Percentiles rank a stretch among this genome's conserved stretches.
Conservation (phyloP, 2,797 vertebrate genomes). For the Thalassophryne amazonica region DNA sequence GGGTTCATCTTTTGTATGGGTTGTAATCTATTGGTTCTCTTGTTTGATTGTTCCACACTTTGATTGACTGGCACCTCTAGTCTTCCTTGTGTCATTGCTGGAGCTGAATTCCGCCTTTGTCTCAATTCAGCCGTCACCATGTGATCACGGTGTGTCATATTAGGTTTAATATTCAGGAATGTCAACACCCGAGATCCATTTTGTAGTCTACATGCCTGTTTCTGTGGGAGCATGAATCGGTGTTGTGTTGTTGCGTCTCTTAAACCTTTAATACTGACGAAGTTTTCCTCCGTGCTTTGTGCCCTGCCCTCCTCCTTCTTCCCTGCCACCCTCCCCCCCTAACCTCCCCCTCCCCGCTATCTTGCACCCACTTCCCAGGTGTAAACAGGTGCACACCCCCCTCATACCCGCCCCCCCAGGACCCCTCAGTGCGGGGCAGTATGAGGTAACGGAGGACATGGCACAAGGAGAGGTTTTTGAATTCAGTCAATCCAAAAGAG, state of each 20-base stretch:
- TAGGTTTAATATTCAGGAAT: slow-evolving; percentile 59
- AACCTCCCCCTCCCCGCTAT: background rate
- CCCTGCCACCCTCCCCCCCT: background rate
- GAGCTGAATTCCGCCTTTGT: slow-evolving; percentile 56
- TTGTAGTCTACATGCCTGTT: slow-evolving; percentile 58
- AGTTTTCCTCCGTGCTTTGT: too few relatives aligned
- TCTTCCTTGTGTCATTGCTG: slow-evolving; percentile 70
- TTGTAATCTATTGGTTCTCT: slow-evolving; percentile 45
- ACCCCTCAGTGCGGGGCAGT: slow-evolving; percentile 95
- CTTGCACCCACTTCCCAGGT: slow-evolving; percentile 80
- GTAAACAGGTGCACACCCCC: slow-evolving; percentile 96
- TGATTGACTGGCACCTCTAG: slow-evolving; percentile 71
- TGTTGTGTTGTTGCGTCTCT: slow-evolving; percentile 61
- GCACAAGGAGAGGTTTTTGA: slow-evolving; percentile 97
- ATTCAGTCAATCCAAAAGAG: slow-evolving; percentile 98
- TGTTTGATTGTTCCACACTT: slow-evolving; percentile 54
- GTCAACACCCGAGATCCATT: slow-evolving; percentile 39
- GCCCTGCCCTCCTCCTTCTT: too few relatives aligned
- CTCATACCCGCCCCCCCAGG: slow-evolving; percentile 95
- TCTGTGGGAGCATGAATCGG: slow-evolving; percentile 62
- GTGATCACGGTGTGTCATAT: slow-evolving; percentile 45
- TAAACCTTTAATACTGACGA: slow-evolving; percentile 47
- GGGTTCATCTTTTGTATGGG: slow-evolving; percentile 17
- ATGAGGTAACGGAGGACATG: slow-evolving; percentile 94
- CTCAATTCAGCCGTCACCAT: slow-evolving; percentile 56